These are phyloP conservation scores for Galaxias olidus DNA, from an alignment of 2,797 vertebrate genomes.

Conservation along the genomic window DNA sequence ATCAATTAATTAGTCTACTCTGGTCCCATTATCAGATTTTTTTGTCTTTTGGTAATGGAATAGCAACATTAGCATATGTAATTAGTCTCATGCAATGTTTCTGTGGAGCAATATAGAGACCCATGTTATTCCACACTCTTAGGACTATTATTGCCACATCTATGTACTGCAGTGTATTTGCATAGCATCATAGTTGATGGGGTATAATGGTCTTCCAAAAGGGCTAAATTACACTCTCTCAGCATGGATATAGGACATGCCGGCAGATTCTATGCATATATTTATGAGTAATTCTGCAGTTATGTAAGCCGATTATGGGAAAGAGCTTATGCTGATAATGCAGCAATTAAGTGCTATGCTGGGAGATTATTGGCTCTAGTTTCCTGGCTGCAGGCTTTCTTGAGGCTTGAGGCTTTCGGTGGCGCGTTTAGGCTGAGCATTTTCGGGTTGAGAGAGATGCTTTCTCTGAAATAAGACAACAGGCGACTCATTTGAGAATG, in stretches of 20 bases:
- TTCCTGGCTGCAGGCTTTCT: constrained; percentile 35
- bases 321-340: constrained; percentile 47
- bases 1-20: constrained; percentile 36
- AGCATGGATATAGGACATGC: constrained; percentile 3
- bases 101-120: neutral
- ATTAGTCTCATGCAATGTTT: neutral
- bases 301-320: constrained; percentile 60
- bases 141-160: neutral
- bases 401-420: constrained; percentile 48
- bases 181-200: neutral
- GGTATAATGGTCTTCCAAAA: constrained; percentile 6
- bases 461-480: constrained; percentile 57
- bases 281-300: constrained; percentile 15
- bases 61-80: constrained; percentile 21
- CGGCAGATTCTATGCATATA: constrained; percentile 11
- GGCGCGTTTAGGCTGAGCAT: constrained; percentile 52
- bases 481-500: constrained; percentile 64
- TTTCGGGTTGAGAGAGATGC: constrained; percentile 57
- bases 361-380: constrained; percentile 28
- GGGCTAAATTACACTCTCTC: constrained; percentile 7
- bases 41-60: constrained; percentile 25
- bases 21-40: constrained; percentile 24
- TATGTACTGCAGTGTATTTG: neutral
- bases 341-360: constrained; percentile 58
- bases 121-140: neutral